Base-by-base conservation (phyloP, 2,113 vertebrate genomes). In the Phylloscopus whistleri region DNA sequence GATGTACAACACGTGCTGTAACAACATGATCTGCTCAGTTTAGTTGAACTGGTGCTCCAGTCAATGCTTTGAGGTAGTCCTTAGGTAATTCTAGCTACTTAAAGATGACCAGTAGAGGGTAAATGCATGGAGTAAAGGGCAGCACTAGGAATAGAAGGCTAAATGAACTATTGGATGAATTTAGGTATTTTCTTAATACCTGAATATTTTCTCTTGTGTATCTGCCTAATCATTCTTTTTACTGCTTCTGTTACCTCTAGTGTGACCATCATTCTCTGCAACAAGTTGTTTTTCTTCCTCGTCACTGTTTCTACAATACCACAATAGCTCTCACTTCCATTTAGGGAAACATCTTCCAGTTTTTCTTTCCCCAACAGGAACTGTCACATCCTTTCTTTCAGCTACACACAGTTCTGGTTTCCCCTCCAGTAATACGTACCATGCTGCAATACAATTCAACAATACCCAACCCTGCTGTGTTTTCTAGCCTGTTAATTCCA, bases 281-380 rank as follows among this genome's bases (percentile, higher is more conserved):
- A 35, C 33, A 56, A 79, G 15, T 88, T 51, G 14, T 18, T 82
- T 78, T 86, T 59, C 9, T 2, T 72, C 5, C 14, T 91, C 6
- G 3, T 69, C 28, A 5, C 22, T 58, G 6, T 75, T 44, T 76
- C 27, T 60, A 60, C 44, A 24, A 0, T 84, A 35, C 21, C 73
- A 22, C 35, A 11, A 1, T 43, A 89, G 33, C 8, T 49, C 33
- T 89, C 0, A 0, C 20, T 48, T 91, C 14, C 9, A 16, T 60
- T 86, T 60, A 84, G 31, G 26, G 35, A 63, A 68, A 35, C 1
- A 4, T 31, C 46, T 84, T 79, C 22, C 3, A 30, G 4, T 51
- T 92, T 81, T 62, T 3, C 13, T 92, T 70, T 80, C 16, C 7
- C n/a, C 6, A 2, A 2, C 23, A 77, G 55, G 41, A 87, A 3